Percentiles rank a stretch among this genome's conserved stretches.
Conservation (phyloP, 2,797 vertebrate species). For the Pseudomugil gertrudae region DNA sequence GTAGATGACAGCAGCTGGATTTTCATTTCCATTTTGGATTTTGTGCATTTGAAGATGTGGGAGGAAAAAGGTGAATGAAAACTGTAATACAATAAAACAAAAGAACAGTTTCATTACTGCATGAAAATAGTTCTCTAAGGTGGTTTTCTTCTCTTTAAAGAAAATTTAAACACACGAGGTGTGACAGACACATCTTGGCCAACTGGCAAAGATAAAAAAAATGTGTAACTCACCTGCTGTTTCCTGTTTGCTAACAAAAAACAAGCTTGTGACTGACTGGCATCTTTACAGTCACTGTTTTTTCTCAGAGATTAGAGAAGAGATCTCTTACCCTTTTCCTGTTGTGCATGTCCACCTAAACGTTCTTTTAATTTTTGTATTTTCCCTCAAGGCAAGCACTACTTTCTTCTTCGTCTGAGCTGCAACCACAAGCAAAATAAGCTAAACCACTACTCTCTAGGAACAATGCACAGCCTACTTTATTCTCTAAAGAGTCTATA, state of each 20-base stretch:
- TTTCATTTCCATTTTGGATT: background rate
- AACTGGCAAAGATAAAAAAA: background rate
- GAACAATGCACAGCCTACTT: no score
- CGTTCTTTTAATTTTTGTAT: background rate
- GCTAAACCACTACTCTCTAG: no score
- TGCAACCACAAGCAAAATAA: no score
- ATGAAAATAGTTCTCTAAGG: background rate
- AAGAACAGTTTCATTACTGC: no score
- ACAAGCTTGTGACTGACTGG: background rate
- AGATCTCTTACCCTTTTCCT: background rate
- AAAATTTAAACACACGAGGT: background rate
- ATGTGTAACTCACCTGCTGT: background rate
- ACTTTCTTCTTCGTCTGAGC: background rate
- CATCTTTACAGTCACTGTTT: no score
- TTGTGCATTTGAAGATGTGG: background rate
- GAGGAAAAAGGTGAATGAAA: no score
- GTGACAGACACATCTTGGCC: background rate
- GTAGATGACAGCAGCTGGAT: background rate
- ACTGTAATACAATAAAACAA: no score
- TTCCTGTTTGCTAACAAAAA: background rate
- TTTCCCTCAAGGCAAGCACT: no score
- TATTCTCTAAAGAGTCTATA: no score
- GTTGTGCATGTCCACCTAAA: background rate
- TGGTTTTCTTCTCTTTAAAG: background rate
- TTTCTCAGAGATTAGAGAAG: background rate